phyloP scores from a whole-genome alignment of 2,113 vertebrate genomes.

The Emydocephalus ijimae region DNA sequence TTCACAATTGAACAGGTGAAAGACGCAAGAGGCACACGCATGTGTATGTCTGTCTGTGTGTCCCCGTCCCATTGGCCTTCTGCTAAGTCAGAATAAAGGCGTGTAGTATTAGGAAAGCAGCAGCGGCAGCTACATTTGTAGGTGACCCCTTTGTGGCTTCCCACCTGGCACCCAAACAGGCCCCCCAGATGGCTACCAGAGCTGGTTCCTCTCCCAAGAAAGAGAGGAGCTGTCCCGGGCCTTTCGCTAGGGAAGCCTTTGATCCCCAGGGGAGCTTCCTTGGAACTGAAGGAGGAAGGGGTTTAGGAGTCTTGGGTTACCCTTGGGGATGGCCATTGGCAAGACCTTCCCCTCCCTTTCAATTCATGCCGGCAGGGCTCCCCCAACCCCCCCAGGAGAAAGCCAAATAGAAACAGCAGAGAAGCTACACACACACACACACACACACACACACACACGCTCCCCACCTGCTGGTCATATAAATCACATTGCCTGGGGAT shows the following conservation, averaged over 20 bases:
- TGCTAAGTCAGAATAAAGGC: background rate
- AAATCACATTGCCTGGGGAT: constrained; percentile 59
- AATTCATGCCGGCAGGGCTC: constrained; percentile 74
- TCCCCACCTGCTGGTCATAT: constrained; percentile 73
- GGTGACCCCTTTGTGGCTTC: too few relatives aligned
- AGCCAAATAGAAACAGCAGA: constrained; percentile 70
- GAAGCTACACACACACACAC: constrained; percentile 61
- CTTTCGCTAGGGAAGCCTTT: background rate
- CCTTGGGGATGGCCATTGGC: constrained; percentile 64
- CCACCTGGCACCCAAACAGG: background rate
- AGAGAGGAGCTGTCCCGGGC: too few relatives aligned
- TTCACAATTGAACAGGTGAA: background rate
- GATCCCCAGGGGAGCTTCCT: background rate
- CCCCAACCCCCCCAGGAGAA: constrained; percentile 71
- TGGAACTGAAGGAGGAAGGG: background rate
- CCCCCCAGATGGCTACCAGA: background rate
- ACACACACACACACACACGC: constrained; percentile 64
- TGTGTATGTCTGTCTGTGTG: too few relatives aligned
- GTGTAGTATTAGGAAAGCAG: rapidly evolving
- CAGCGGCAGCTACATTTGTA: too few relatives aligned
- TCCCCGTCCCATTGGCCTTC: background rate
- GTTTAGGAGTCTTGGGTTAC: constrained; percentile 20
- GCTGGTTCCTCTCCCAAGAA: background rate
- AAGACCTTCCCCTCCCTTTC: constrained; percentile 75
- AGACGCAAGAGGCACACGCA: background rate